Conservation (phyloP, 2,113 vertebrate species). For the Sebastes schlegelii region DNA sequence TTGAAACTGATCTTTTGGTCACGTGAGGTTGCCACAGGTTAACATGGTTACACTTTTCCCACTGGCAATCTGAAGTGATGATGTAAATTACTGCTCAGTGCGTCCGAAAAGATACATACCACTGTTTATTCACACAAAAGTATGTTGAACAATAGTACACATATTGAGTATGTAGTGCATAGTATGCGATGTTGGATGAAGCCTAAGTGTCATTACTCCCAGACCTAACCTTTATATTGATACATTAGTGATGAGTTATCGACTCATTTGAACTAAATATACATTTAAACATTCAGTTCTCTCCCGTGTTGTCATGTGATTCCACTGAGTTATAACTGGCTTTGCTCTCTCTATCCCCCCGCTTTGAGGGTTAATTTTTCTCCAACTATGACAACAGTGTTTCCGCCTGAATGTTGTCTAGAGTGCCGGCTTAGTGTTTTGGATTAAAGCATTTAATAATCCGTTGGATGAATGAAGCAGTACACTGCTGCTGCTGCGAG, state of each 20-base stretch:
- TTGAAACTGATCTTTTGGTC: too few relatives aligned
- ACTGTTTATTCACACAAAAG: too few relatives aligned
- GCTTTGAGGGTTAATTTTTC: background rate
- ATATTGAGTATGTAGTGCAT: too few relatives aligned
- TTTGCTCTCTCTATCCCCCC: background rate
- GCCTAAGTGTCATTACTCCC: too few relatives aligned
- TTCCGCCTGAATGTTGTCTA: constrained; percentile 36
- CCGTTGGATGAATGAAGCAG: constrained; percentile 39
- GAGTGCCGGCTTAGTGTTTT: constrained; percentile 37
- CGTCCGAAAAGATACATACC: too few relatives aligned
- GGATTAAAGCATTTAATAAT: constrained; percentile 53
- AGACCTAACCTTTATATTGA: background rate
- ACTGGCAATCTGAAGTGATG: too few relatives aligned
- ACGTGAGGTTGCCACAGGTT: too few relatives aligned
- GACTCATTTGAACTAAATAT: background rate
- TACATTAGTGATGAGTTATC: background rate
- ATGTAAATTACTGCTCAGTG: too few relatives aligned
- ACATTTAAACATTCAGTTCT: background rate
- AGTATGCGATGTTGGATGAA: too few relatives aligned
- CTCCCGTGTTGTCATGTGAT: background rate
- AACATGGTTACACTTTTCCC: too few relatives aligned
- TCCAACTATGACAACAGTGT: constrained; percentile 31
- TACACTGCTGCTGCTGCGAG: constrained; percentile 20
- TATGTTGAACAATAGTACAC: too few relatives aligned
- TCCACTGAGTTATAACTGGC: background rate